Conservation (phyloP, 2,113 vertebrate genomes). For the Acanthisitta chloris region DNA sequence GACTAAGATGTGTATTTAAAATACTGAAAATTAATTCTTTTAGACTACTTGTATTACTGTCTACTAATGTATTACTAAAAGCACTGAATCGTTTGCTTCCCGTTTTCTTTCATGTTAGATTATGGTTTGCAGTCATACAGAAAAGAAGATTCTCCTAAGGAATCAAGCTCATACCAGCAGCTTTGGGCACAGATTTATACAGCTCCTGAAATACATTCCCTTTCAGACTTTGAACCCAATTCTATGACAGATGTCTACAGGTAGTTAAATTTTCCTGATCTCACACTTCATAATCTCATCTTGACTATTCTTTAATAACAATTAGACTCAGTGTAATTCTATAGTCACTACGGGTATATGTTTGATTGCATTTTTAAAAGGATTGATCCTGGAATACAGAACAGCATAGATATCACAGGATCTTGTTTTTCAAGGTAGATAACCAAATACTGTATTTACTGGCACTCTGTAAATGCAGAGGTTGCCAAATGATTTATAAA, state of each 20-base stretch:
- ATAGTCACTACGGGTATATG: neutral
- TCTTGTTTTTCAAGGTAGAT: neutral
- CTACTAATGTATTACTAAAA: too few relatives aligned
- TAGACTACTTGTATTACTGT: neutral
- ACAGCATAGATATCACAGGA: neutral
- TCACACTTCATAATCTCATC: neutral
- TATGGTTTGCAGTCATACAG: slow-evolving; percentile 80
- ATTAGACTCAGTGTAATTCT: neutral
- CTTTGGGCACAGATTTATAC: slow-evolving; percentile 72
- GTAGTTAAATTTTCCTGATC: slow-evolving; percentile 40
- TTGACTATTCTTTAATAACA: neutral
- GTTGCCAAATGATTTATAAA: neutral
- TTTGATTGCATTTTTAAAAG: neutral
- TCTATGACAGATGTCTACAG: slow-evolving; percentile 81
- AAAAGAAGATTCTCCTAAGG: slow-evolving; percentile 68
- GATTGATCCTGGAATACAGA: neutral
- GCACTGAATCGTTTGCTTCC: neutral
- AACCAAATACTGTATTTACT: neutral
- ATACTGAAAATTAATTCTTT: neutral
- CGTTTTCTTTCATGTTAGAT: slow-evolving; percentile 68
- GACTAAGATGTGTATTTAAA: neutral
- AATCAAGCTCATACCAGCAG: slow-evolving; percentile 69
- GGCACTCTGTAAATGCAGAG: neutral
- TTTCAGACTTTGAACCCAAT: slow-evolving; percentile 68
- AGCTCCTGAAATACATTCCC: slow-evolving; percentile 75